Evolutionary conservation across 1,140 invertebrate genomes (phyloP), one percentile per base, ranked within the genome.

Genomic region (Drosophila teissieri): DNA sequence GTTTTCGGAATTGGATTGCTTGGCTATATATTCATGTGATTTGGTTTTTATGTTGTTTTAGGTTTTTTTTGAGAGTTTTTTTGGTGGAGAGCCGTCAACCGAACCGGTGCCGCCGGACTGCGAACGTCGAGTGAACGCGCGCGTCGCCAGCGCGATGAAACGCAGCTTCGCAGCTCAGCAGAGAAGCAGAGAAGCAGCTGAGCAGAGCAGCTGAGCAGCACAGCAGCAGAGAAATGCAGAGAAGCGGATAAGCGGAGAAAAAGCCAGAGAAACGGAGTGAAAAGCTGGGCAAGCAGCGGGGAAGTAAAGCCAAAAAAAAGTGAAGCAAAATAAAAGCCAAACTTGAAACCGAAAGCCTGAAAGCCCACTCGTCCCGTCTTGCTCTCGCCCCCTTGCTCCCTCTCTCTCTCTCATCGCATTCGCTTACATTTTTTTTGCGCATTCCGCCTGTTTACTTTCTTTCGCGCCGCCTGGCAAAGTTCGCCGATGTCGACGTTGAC

Each of bases 61-160:
- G 36, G 12, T 37, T 37, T 37, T 37, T 36, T 19, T 19, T 19
- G n/a, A n/a, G n/a, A 4, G 12, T 48, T 22, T 48, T 49, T 63
- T 54, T 31, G 62, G 48, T 34, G 17, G 60, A 60, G 45, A 88
- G 84, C 82, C 80, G 68, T 70, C 64, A 85, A 91, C 69, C 80
- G 89, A 91, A 91, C 89, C 89, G 89, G 72, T 89, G 89, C 72
- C 89, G 89, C 78, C 89, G 89, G 75, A 91, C 78, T 90, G 75
- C 89, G 77, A 91, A 85, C 79, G 78, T 48, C 84, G 75, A 91
- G 84, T 91, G 89, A 91, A 91, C 89, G 89, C 82, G 84, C 84
- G 84, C 77, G 84, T 73, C 48, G 63, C 63, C 74, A 77, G 58
- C 46, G 75, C 76, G 80, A 82, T 81, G 80, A 79, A 88, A 80